These are phyloP conservation scores for Ariopsis seemanni DNA, from an alignment of 2,113 vertebrate genomes.

Conservation along the genomic window DNA sequence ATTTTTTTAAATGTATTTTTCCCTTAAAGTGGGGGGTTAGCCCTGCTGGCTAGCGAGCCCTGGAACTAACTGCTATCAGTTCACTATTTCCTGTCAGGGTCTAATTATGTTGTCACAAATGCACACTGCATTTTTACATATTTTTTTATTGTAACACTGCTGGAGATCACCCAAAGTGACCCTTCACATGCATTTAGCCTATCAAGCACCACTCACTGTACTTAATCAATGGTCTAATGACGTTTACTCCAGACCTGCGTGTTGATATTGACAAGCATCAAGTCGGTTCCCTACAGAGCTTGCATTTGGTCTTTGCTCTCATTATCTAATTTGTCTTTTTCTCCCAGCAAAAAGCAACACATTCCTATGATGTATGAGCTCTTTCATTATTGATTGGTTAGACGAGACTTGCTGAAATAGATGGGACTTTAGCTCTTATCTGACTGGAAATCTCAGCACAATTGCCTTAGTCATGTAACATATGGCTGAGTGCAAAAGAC, in stretches of 20 bases:
- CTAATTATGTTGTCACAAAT: conserved; percentile 9
- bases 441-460: conserved; percentile 32
- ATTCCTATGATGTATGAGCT: conserved; percentile 36
- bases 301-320: conserved; percentile 19
- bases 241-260: conserved; percentile 3
- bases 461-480: conserved; percentile 26
- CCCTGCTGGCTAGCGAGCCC: not conserved
- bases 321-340: conserved; percentile 32
- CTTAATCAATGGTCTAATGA: conserved; percentile 31
- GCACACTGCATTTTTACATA: not conserved
- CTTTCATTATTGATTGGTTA: conserved; percentile 51
- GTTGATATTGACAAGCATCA: conserved; percentile 30
- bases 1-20: not conserved
- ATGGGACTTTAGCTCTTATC: conserved; percentile 32
- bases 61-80: not conserved
- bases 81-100: not conserved
- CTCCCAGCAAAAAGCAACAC: conserved; percentile 30
- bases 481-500: not conserved
- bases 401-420: conserved; percentile 25
- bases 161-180: not conserved
- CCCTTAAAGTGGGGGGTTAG: not conserved
- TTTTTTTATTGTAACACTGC: not conserved
- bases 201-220: conserved; percentile 27
- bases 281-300: conserved; percentile 24
- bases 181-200: not conserved